These are phyloP conservation scores for Epinotia ramella DNA, from an alignment of 2,888 invertebrate species.

Conservation along the genomic window DNA sequence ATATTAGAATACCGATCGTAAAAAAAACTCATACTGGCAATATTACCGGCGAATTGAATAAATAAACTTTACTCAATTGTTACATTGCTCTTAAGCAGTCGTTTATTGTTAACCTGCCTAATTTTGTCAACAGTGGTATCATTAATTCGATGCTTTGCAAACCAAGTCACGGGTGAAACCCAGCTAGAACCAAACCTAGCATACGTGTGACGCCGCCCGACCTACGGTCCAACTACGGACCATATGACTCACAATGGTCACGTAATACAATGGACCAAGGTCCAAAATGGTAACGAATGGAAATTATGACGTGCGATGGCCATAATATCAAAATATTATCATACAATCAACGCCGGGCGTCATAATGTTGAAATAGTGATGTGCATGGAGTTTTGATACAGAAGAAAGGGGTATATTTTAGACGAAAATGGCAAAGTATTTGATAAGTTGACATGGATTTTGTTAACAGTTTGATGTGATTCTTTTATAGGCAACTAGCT, in stretches of 20 bases:
- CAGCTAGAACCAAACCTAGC: constrained; percentile 2
- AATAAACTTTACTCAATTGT: no score
- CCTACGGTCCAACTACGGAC: constrained; percentile 23
- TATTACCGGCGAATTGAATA: no score
- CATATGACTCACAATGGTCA: constrained; percentile 34
- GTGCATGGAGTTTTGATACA: constrained; percentile 17
- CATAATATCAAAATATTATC: constrained; percentile 80
- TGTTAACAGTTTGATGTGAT: no score
- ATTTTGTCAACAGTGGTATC: neutral
- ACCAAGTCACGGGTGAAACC: neutral
- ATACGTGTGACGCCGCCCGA: constrained; percentile 18
- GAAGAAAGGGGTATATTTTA: neutral
- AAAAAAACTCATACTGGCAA: no score
- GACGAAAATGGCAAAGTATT: no score
- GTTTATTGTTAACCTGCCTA: no score
- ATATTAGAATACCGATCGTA: no score
- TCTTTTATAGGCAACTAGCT: no score
- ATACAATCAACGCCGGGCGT: constrained; percentile 75
- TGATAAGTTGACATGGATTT: no score
- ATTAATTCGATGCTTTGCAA: neutral
- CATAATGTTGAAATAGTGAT: constrained; percentile 58
- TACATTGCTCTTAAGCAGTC: no score
- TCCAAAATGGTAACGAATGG: constrained; percentile 37
- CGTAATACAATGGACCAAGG: constrained; percentile 49
- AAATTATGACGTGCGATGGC: constrained; percentile 68